phyloP scores from a whole-genome alignment of 2,888 invertebrate genomes.

The Lordiphosa andalusiaca region DNA sequence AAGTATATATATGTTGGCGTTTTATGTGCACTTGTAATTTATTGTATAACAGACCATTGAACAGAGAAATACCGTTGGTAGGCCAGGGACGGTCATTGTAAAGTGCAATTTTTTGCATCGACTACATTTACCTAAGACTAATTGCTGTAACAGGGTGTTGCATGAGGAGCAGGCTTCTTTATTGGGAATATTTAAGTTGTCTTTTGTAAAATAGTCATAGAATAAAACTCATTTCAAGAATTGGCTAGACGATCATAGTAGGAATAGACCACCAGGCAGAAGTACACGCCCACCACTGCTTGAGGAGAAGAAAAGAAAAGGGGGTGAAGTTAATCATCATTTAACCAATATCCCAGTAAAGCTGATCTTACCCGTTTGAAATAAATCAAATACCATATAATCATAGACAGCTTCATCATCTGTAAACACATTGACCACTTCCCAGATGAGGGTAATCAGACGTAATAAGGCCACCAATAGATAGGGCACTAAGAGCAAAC shows the following conservation, averaged over 20 bases:
- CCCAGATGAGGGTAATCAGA: constrained; percentile 30
- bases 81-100: too few relatives aligned
- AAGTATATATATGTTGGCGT: constrained; percentile 45
- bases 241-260: constrained; percentile 60
- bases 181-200: too few relatives aligned
- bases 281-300: constrained; percentile 38
- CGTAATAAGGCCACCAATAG: constrained; percentile 40
- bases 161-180: too few relatives aligned
- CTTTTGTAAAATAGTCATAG: too few relatives aligned
- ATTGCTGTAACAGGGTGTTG: too few relatives aligned
- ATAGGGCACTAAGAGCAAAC: constrained; percentile 47
- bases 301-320: not conserved
- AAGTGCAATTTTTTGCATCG: not conserved
- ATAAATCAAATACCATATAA: constrained; percentile 44
- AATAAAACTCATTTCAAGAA: too few relatives aligned
- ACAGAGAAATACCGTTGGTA: too few relatives aligned
- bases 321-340: too few relatives aligned
- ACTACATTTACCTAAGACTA: not conserved
- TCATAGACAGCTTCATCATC: constrained; percentile 37
- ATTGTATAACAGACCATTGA: constrained; percentile 51
- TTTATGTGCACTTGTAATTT: constrained; percentile 48
- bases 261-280: constrained; percentile 61
- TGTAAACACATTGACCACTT: constrained; percentile 26
- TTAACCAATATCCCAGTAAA: fast-evolving
- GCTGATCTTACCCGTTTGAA: constrained; percentile 27